phyloP scores from a whole-genome alignment of 2,888 invertebrate genomes.

The Anthoptus insignis region DNA sequence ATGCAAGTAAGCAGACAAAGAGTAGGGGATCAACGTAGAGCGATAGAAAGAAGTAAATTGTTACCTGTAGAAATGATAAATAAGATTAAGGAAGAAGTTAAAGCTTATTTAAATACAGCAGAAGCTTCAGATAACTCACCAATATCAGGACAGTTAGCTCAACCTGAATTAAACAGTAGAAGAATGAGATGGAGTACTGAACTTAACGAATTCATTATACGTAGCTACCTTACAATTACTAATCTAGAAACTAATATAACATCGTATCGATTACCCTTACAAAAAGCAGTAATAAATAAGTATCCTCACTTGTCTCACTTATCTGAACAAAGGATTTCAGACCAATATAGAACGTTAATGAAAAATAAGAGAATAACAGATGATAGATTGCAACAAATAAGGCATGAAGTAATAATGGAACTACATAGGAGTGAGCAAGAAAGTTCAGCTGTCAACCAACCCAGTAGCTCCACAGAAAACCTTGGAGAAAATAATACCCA shows the following conservation, averaged over 20 bases:
- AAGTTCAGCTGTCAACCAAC: background rate
- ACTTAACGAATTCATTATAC: slow-evolving; percentile 38
- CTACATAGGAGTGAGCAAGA: background rate
- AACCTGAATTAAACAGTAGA: background rate
- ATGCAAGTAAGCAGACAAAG: slow-evolving; percentile 45
- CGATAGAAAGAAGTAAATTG: slow-evolving; percentile 43
- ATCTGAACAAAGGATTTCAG: slow-evolving; percentile 40
- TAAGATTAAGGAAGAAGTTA: slow-evolving; percentile 15
- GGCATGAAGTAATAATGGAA: slow-evolving; percentile 6
- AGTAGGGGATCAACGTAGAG: slow-evolving; percentile 46
- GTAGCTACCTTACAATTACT: slow-evolving; percentile 34
- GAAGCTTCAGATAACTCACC: background rate
- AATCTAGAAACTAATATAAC: slow-evolving; percentile 35
- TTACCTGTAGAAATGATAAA: slow-evolving; percentile 22
- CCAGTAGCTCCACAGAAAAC: too few relatives aligned
- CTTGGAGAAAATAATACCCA: too few relatives aligned
- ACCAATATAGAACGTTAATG: slow-evolving; percentile 38
- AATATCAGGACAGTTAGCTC: background rate
- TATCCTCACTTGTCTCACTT: slow-evolving; percentile 35
- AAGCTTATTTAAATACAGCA: background rate
- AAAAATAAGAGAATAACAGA: slow-evolving; percentile 34
- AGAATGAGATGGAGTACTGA: slow-evolving; percentile 39
- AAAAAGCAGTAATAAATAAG: slow-evolving; percentile 21
- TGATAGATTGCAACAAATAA: slow-evolving; percentile 19
- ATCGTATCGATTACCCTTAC: slow-evolving; percentile 37